These are phyloP conservation scores for Danionella dracula DNA, from an alignment of 2,797 vertebrate species.

Conservation along the genomic window DNA sequence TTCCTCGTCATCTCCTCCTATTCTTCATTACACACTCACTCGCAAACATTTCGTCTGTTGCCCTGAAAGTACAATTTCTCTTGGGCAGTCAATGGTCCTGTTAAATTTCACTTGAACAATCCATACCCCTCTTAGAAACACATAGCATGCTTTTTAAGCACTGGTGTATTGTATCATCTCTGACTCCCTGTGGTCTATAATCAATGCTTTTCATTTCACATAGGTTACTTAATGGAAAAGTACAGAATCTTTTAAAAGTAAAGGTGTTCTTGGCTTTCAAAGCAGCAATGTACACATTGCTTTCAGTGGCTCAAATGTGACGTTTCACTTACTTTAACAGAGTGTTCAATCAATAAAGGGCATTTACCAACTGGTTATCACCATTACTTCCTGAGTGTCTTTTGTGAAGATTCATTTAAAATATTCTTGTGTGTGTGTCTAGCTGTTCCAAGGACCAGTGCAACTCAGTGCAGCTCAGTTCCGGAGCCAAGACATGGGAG, in stretches of 20 bases:
- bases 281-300: background rate
- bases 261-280: constrained; percentile 27
- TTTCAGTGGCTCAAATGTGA: background rate
- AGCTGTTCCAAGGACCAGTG: constrained; percentile 82
- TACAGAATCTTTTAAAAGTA: constrained; percentile 23
- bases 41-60: constrained; percentile 19
- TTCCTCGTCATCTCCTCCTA: background rate
- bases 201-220: background rate
- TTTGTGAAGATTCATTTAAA: background rate
- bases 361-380: background rate
- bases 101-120: constrained; percentile 22
- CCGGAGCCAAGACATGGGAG: constrained; percentile 80
- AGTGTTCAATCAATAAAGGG: too few relatives aligned
- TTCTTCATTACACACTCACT: constrained; percentile 9
- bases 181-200: background rate
- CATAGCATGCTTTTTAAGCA: constrained; percentile 35
- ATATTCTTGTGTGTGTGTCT: background rate
- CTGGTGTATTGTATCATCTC: constrained; percentile 29
- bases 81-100: constrained; percentile 27
- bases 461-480: constrained; percentile 84
- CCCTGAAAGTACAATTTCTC: constrained; percentile 7
- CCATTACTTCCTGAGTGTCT: background rate
- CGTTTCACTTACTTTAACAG: too few relatives aligned
- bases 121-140: constrained; percentile 32
- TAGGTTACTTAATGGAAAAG: constrained; percentile 26